A percentile compares a stretch with the other conserved stretches of the same genome.
phyloP scores from a whole-genome alignment of 2,888 invertebrate species.

The Brachypalpus laphriformis region DNA sequence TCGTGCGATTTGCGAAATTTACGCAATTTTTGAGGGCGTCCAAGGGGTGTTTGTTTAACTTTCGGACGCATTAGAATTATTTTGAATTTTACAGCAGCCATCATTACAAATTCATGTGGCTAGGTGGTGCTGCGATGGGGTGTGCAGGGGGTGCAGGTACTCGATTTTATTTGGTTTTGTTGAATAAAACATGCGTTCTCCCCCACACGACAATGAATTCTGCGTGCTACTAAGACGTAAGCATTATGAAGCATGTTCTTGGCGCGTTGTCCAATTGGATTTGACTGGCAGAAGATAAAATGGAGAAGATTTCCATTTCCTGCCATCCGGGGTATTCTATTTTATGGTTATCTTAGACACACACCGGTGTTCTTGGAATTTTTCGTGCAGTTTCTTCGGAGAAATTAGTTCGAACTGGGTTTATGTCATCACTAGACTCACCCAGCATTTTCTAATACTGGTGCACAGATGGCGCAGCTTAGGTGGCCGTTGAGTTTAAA shows the following conservation, averaged over 20 bases:
- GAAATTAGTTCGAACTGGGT: neutral
- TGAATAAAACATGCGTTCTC: conserved; percentile 34
- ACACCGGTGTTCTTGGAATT: neutral
- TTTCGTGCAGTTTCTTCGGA: neutral
- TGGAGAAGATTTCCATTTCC: neutral
- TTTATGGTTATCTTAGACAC: neutral
- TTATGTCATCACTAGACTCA: neutral
- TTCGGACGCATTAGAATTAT: conserved; percentile 17
- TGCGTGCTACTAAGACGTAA: neutral
- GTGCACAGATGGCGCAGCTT: neutral
- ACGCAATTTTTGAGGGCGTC: conserved; percentile 40
- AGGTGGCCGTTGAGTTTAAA: neutral
- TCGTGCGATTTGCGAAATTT: conserved; percentile 65
- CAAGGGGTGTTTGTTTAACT: conserved; percentile 17
- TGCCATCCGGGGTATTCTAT: neutral
- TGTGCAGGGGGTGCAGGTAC: neutral
- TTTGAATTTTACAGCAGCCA: conserved; percentile 42
- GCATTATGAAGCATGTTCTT: neutral
- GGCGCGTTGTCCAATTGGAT: neutral
- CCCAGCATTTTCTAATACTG: too few relatives aligned
- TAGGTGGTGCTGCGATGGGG: neutral
- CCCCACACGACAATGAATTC: neutral
- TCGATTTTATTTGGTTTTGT: conserved; percentile 4
- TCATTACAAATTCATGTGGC: conserved; percentile 33
- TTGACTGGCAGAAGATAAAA: neutral